These are phyloP conservation scores for Crossaster papposus DNA, from an alignment of 53 echinoderm and acorn worm species.

Conservation along the genomic window DNA sequence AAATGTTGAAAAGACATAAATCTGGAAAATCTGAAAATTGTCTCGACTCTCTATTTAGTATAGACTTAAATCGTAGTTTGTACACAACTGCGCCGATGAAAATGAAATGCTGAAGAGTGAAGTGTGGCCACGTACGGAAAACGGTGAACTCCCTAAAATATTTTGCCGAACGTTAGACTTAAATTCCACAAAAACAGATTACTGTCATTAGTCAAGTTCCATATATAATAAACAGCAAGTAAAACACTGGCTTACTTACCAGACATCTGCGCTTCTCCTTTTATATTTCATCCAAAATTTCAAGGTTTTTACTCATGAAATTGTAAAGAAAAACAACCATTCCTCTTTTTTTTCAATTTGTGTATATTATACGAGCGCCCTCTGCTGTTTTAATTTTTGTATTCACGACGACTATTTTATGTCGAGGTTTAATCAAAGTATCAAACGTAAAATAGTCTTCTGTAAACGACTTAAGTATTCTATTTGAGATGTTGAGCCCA, in stretches of 20 bases:
- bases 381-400: background rate
- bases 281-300: conserved; percentile 2
- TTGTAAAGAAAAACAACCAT: background rate
- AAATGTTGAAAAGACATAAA: too few relatives aligned
- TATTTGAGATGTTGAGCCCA: background rate
- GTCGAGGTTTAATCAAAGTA: background rate
- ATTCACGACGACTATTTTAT: background rate
- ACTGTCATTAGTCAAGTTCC: background rate
- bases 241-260: conserved; percentile 23
- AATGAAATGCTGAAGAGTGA: too few relatives aligned
- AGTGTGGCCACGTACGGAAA: too few relatives aligned
- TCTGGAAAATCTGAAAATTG: too few relatives aligned
- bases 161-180: too few relatives aligned
- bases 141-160: too few relatives aligned
- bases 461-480: background rate
- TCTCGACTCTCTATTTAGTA: too few relatives aligned
- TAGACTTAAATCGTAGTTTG: too few relatives aligned
- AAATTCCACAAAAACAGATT: background rate
- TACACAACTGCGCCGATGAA: too few relatives aligned
- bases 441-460: too few relatives aligned
- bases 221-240: background rate
- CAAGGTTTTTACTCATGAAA: background rate
- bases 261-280: conserved; percentile 38
- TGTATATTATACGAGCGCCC: conserved; percentile 23
- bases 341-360: too few relatives aligned